Percentiles rank a stretch among this genome's conserved stretches.
phyloP scores from a whole-genome alignment of 1,140 invertebrate species.

The Drosophila repleta region DNA sequence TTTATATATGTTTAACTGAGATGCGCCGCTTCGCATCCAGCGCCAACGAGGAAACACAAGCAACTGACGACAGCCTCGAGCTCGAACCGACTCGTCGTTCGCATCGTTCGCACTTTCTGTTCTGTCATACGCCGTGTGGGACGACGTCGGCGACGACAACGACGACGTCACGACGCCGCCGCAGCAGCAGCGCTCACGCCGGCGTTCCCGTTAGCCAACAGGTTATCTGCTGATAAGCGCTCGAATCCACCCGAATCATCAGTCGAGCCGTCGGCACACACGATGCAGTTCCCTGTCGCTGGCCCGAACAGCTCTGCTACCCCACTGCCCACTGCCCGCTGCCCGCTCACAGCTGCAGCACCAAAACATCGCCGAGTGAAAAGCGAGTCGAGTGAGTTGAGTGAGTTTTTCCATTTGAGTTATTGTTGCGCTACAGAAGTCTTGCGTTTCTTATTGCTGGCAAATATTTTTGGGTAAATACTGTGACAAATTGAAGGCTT shows the following conservation, averaged over 20 bases:
- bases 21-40: slow-evolving; percentile 64
- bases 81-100: slow-evolving; percentile 18
- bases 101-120: slow-evolving; percentile 27
- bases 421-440: not conserved
- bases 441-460: slow-evolving; percentile 7
- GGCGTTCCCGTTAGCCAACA: slow-evolving; percentile 60
- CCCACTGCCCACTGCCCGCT: slow-evolving; percentile 3
- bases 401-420: not conserved
- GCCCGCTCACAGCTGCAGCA: slow-evolving; percentile 9
- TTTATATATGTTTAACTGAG: slow-evolving; percentile 15
- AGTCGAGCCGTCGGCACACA: not conserved
- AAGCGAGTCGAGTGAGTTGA: not conserved
- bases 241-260: slow-evolving; percentile 43
- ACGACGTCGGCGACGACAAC: slow-evolving; percentile 11
- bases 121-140: slow-evolving; percentile 37
- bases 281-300: slow-evolving; percentile 26
- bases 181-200: slow-evolving; percentile 8
- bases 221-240: slow-evolving; percentile 72
- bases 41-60: slow-evolving; percentile 73
- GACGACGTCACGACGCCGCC: slow-evolving; percentile 21
- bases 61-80: slow-evolving; percentile 60
- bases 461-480: not conserved
- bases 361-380: slow-evolving; percentile 46
- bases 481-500: too few species aligned
- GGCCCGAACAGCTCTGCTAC: not conserved